phyloP scores from a whole-genome alignment of 2,113 vertebrate genomes.

The Rhadina sibilatrix region DNA sequence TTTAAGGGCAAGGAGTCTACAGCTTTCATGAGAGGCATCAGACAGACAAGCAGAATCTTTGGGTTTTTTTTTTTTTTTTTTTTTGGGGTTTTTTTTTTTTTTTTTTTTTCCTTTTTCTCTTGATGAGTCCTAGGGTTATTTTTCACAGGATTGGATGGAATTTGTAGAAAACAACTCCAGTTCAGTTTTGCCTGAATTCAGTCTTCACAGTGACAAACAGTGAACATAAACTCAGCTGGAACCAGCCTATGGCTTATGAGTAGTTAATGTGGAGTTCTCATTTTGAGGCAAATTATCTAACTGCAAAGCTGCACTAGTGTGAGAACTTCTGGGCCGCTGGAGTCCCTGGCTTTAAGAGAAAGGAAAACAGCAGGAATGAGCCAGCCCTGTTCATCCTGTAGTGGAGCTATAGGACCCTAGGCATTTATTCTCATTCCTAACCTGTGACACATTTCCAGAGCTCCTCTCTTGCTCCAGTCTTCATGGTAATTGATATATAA shows the following conservation, averaged over 20 bases:
- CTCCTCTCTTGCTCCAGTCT: neutral
- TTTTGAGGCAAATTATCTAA: neutral
- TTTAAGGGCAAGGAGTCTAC: neutral
- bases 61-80: neutral
- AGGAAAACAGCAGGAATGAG: neutral
- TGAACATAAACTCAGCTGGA: neutral
- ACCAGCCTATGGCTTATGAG: neutral
- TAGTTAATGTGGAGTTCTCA: neutral
- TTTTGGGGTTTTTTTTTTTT: neutral
- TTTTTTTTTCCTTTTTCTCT: no score
- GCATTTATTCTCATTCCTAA: neutral
- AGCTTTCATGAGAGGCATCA: neutral
- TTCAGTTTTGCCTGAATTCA: neutral
- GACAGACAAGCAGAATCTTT: neutral
- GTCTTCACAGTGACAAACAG: neutral
- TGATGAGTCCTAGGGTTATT: neutral
- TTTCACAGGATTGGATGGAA: neutral
- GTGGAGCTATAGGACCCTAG: neutral
- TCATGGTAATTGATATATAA: neutral
- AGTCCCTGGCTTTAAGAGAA: neutral
- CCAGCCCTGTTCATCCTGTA: neutral
- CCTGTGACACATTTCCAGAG: neutral
- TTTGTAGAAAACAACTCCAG: neutral
- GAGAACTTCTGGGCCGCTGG: neutral
- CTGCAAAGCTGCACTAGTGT: neutral